Conservation (phyloP, 2,797 vertebrate species). For the Sebastes matsubarae region DNA sequence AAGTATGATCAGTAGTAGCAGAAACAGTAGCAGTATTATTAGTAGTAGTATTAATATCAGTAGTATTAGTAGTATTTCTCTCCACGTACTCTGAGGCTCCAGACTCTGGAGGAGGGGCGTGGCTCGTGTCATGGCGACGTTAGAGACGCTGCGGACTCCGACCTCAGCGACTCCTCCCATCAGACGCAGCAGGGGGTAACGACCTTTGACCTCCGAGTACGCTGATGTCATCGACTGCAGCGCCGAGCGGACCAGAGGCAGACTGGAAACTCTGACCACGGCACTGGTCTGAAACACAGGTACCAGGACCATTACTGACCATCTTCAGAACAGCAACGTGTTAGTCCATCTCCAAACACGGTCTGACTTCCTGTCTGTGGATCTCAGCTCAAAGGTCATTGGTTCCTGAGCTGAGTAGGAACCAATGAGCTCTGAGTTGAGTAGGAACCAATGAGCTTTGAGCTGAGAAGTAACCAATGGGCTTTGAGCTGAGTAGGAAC, state of each 20-base stretch:
- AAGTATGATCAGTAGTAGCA: background rate
- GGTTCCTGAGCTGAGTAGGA: too few species aligned
- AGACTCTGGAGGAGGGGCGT: conserved; percentile 54
- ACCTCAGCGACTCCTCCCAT: conserved; percentile 70
- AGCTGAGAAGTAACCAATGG: too few species aligned
- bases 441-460: too few species aligned
- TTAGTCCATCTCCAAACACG: too few species aligned
- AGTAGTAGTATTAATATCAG: background rate
- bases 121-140: conserved; percentile 56
- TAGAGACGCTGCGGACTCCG: conserved; percentile 57
- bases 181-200: conserved; percentile 72
- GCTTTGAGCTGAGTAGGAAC: too few species aligned
- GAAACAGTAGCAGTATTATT: background rate
- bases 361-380: too few species aligned
- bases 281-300: conserved; percentile 61
- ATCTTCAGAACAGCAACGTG: too few species aligned
- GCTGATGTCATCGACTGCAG: conserved; percentile 52
- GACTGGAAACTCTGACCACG: conserved; percentile 49
- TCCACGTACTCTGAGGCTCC: background rate
- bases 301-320: too few species aligned
- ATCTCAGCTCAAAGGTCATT: too few species aligned
- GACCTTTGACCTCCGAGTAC: conserved; percentile 67
- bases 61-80: background rate
- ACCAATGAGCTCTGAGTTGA: too few species aligned
- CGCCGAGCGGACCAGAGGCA: conserved; percentile 73